Base-by-base conservation (phyloP, 2,888 invertebrate genomes). In the Cremastinae sp. region DNA sequence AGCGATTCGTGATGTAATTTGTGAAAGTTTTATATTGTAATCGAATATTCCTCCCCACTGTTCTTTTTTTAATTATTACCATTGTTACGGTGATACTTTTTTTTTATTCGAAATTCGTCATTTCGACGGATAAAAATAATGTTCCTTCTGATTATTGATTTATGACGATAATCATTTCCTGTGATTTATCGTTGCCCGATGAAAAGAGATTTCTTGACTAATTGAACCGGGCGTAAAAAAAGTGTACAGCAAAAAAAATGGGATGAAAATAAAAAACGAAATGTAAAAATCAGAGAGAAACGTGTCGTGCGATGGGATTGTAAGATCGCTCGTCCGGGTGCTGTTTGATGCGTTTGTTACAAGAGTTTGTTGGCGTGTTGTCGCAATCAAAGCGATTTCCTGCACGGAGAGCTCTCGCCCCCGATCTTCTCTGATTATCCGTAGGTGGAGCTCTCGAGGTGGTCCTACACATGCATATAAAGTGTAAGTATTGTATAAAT, bases 361-460 rank as follows among this genome's bases (percentile, higher is more conserved):
- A 64, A 64, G 64, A 56, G 69, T 28, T 28, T 28, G 28, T 28
- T 59, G 59, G 16, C 64, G 45, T 55, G 70, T 61, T 70, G 76
- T 73, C 76, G 73, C 76, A 76, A 76, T 76, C 73, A 76, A 73
- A 53, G 73, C 28, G 45, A 69, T 69, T 68, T 64, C 37, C 41
- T 51, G 39, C 12, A 43, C 39, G 22, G 20, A 53, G 58, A 65
- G 49, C 45, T 53, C 14, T 28, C 20, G 73, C 45, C 59, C 14
- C 28, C 20, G 73, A 73, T 70, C 69, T 53, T 76, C 76, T 76
- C 70, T 73, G 76, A 76, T 76, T 73, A 70, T 73, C 69, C 76
- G 76, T 76, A 76, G 76, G 76, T 76, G 76, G 76, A 76, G 70
- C 58, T 59, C 55, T 9, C 53, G 49, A 55, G 65, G 76, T 69